Conservation (phyloP, 2,888 invertebrate genomes). For the Hemaris fuciformis region DNA sequence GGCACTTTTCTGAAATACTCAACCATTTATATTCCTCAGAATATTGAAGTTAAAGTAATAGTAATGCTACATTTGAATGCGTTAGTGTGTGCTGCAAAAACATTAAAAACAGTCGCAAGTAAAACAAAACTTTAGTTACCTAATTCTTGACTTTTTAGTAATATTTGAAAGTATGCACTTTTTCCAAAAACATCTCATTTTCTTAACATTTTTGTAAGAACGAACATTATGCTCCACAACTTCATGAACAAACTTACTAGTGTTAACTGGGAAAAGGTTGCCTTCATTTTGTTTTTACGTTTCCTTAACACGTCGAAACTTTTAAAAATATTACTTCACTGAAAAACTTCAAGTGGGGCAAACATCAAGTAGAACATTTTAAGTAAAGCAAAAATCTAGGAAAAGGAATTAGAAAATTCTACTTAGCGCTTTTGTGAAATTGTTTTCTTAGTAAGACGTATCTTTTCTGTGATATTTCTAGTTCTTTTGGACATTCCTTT, state of each 20-base stretch:
- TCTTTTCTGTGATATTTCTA: neutral
- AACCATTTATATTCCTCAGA: no score
- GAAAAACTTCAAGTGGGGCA: slow-evolving; percentile 3
- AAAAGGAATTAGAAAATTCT: neutral
- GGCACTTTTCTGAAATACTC: no score
- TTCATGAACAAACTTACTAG: slow-evolving; percentile 6
- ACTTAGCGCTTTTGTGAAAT: neutral
- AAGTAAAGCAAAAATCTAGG: neutral
- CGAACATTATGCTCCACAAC: neutral
- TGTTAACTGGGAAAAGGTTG: slow-evolving; percentile 5
- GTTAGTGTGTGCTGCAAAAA: no score
- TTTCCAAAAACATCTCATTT: neutral
- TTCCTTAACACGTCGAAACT: slow-evolving; percentile 8
- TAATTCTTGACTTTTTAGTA: no score
- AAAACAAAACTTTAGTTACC: no score
- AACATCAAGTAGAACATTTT: neutral
- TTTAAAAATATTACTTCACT: neutral
- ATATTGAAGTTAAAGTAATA: no score
- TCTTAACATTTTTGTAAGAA: neutral
- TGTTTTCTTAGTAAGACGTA: neutral
- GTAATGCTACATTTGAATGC: no score
- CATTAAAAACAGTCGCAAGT: no score
- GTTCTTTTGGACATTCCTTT: no score
- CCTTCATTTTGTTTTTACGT: slow-evolving; percentile 1
- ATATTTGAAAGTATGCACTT: neutral